Base-by-base conservation (phyloP, 2,113 vertebrate genomes). In the Polypterus senegalus region DNA sequence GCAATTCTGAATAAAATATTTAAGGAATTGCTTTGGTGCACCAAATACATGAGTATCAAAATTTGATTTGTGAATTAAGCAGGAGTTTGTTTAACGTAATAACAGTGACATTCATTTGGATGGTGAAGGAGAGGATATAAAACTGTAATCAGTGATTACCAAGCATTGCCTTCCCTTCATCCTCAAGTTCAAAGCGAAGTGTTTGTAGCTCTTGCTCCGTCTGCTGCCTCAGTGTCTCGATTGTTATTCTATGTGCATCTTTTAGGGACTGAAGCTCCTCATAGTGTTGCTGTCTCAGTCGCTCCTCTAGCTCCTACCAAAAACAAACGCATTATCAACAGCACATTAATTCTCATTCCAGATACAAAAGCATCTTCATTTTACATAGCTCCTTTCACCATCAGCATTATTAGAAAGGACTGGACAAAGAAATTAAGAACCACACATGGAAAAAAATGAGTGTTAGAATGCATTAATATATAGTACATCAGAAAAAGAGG, bases 81-180 rank as follows among this genome's bases (percentile, higher is more conserved):
- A 54, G n/a, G n/a, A 9, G n/a, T 54, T 8, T 54, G 5, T 54
- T 9, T 54, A 27, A 27, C 2, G 27, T 27, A 27, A 27, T 27
- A 27, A 27, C 27, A 27, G 27, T 27, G 27, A 27, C 27, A 27
- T 27, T 27, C 27, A 27, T 27, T 27, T 27, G 27, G 27, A 27
- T 27, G 27, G 27, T 27, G 27, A 27, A 27, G 27, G 2, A 27
- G 27, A 27, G 27, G 27, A 27, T 27, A 27, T 27, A 9, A n/a
- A 6, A 67, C 48, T 43, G 27, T 2, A 27, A 27, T 27, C 27
- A 27, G 27, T 60, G 55, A 79, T 67, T 67, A 97, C 96, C 96
- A 76, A 98, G 87, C 94, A 98, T 95, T 67, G 93, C 93, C 79
- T 97, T 97, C 71, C 93, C 94, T 82, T 98, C 96, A 59, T 97